Percentiles rank a stretch among this genome's conserved stretches.
Evolutionary conservation across 2,113 vertebrate species (phyloP).

Genomic region (Climacteris rufus): DNA sequence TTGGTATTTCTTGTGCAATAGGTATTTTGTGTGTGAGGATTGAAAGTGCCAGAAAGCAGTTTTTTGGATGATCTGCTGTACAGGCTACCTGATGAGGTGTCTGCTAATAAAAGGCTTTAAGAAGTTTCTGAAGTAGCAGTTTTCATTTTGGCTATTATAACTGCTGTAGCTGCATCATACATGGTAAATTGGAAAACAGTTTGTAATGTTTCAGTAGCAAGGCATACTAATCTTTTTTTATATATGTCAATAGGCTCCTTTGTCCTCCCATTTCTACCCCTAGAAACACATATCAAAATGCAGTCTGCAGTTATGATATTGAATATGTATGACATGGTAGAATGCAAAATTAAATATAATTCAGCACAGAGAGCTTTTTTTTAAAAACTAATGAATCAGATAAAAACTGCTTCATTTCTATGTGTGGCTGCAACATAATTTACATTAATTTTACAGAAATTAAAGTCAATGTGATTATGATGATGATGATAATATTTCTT

Average conservation of each 20-base stretch:
- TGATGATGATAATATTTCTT: constrained; percentile 22
- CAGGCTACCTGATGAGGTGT: not conserved
- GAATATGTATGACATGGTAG: not conserved
- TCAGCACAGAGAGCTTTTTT: constrained; percentile 67
- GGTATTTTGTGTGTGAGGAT: not conserved
- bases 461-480: not conserved
- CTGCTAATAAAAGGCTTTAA: not conserved
- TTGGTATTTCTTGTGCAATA: not conserved
- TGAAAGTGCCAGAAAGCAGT: not conserved
- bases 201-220: not conserved
- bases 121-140: not conserved
- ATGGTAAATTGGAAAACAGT: not conserved
- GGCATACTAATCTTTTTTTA: not conserved
- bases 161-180: not conserved
- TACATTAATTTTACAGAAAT: constrained; percentile 62
- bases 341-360: constrained; percentile 50
- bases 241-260: not conserved
- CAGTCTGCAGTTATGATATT: not conserved
- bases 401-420: constrained; percentile 17
- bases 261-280: not conserved
- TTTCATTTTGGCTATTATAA: not conserved
- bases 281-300: not conserved
- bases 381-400: not conserved
- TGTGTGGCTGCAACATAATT: constrained; percentile 47
- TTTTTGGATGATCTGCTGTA: not conserved